These are phyloP conservation scores for Chymomyza fuscimana DNA, from an alignment of 2,888 invertebrate genomes.

Conservation along the genomic window DNA sequence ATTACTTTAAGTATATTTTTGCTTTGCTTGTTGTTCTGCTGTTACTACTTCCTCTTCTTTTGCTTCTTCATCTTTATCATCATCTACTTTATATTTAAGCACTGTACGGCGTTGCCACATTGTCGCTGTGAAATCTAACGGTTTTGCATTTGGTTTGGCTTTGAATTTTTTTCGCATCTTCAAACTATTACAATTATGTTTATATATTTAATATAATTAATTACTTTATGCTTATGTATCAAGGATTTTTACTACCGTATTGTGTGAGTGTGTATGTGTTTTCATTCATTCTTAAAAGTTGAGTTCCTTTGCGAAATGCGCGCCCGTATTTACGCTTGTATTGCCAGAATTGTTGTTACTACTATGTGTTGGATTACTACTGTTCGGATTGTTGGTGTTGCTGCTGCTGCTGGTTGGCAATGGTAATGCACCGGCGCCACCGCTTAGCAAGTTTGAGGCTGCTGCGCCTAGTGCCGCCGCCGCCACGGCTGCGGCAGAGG, in stretches of 20 bases:
- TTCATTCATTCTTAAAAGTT: constrained; percentile 58
- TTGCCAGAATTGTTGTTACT: constrained; percentile 52
- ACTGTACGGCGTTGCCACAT: constrained; percentile 14
- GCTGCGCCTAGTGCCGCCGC: constrained; percentile 58
- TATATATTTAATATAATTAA: constrained; percentile 28
- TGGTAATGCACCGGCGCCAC: constrained; percentile 39
- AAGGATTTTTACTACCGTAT: constrained; percentile 69
- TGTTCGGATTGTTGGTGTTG: constrained; percentile 42
- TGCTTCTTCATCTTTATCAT: not conserved
- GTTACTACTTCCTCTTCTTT: constrained; percentile 11
- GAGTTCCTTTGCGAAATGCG: constrained; percentile 76
- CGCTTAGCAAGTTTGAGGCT: constrained; percentile 59
- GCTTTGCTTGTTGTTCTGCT: constrained; percentile 19
- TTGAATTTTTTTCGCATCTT: constrained; percentile 6
- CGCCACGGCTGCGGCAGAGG: constrained; percentile 56
- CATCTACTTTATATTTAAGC: constrained; percentile 10
- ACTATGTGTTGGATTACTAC: constrained; percentile 31
- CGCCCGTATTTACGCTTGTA: constrained; percentile 52
- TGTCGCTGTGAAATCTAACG: constrained; percentile 26
- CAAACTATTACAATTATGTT: constrained; percentile 42
- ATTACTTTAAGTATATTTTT: constrained; percentile 39
- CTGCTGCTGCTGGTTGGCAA: constrained; percentile 31
- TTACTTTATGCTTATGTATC: constrained; percentile 66
- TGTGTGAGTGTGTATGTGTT: constrained; percentile 35
- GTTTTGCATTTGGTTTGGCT: constrained; percentile 21